phyloP scores from a whole-genome alignment of 1,140 invertebrate species.

The Choristoneura fumiferana region DNA sequence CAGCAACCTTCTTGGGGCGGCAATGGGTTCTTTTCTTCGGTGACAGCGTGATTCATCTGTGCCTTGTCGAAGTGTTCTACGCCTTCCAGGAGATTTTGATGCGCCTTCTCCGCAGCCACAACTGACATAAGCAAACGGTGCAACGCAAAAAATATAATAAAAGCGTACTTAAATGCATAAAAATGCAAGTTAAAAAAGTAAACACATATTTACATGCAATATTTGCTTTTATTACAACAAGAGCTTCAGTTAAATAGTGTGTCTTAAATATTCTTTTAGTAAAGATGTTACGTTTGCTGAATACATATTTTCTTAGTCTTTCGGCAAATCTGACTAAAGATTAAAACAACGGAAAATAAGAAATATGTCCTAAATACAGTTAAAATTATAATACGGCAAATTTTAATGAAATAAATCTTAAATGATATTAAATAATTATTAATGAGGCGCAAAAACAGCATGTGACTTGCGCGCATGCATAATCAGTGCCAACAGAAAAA shows the following conservation, averaged over 20 bases:
- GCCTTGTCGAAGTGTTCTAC: conserved; percentile 86
- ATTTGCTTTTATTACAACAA: conserved; percentile 15
- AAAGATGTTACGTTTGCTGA: too few relatives aligned
- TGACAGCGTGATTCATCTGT: conserved; percentile 87
- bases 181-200: conserved; percentile 18
- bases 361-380: too few relatives aligned
- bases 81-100: conserved; percentile 83
- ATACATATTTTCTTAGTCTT: too few relatives aligned
- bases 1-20: conserved; percentile 83
- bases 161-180: conserved; percentile 21
- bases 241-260: conserved; percentile 30
- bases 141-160: conserved; percentile 49
- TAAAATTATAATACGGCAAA: conserved; percentile 17
- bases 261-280: too few relatives aligned
- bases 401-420: background rate
- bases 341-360: too few relatives aligned
- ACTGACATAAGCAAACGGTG: conserved; percentile 75
- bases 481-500: background rate
- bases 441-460: background rate
- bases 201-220: conserved; percentile 21
- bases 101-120: conserved; percentile 84
- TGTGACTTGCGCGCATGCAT: background rate
- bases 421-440: too few relatives aligned
- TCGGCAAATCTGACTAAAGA: too few relatives aligned
- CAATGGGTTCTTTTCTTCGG: conserved; percentile 87